Evolutionary conservation across 2,888 invertebrate species (phyloP).

Genomic region (Acleris cristana): DNA sequence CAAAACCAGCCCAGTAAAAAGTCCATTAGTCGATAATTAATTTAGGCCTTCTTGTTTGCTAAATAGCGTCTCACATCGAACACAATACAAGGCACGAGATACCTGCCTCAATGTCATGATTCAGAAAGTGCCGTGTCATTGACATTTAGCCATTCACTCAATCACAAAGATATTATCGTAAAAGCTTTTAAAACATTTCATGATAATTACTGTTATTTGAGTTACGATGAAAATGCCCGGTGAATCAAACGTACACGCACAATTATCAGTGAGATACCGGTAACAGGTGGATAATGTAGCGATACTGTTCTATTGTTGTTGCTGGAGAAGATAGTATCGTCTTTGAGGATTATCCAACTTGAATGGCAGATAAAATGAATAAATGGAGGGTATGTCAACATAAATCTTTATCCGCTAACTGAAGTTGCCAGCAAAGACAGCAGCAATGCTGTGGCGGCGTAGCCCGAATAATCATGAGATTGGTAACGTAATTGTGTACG

Average conservation of each 20-base stretch:
- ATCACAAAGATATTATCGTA: conserved; percentile 43
- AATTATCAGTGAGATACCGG: conserved; percentile 17
- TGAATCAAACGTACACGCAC: conserved; percentile 30
- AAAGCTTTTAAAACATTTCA: conserved; percentile 48
- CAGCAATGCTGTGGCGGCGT: too few relatives aligned
- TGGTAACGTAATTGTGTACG: too few relatives aligned
- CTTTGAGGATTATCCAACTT: not conserved
- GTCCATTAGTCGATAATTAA: conserved; percentile 21
- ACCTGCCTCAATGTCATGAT: conserved; percentile 43
- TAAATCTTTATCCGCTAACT: too few relatives aligned
- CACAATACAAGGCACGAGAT: conserved; percentile 20
- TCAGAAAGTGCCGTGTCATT: conserved; percentile 50
- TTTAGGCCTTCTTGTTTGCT: conserved; percentile 33
- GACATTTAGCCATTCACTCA: conserved; percentile 52
- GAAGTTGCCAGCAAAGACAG: too few relatives aligned
- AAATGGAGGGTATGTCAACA: too few relatives aligned
- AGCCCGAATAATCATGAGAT: too few relatives aligned
- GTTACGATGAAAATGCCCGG: conserved; percentile 39
- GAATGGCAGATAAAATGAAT: too few relatives aligned
- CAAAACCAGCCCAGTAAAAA: not conserved
- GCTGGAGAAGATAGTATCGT: not conserved
- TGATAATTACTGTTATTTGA: conserved; percentile 45
- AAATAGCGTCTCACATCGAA: conserved; percentile 20
- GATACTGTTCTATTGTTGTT: conserved; percentile 6
- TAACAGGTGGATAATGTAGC: conserved; percentile 13